Base-by-base conservation (phyloP, 2,113 vertebrate species). In the Atractosteus spatula region DNA sequence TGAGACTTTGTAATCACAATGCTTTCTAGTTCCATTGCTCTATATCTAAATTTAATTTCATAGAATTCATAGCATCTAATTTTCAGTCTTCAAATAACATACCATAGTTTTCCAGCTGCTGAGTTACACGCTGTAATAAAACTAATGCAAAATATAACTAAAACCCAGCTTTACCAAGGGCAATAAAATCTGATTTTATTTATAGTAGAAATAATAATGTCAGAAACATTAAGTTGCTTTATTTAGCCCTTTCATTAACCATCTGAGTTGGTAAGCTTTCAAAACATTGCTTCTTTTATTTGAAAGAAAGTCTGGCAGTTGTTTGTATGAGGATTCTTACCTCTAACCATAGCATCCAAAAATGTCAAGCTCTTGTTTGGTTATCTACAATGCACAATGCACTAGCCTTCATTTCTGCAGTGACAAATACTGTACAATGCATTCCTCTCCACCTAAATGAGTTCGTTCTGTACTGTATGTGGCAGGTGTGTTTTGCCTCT, bases 201-300 rank as follows among this genome's bases (percentile, higher is more conserved):
- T 59, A 42, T 70, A 44, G 55, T 42, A 55, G 3, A 47, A 41
- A 12, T 42, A 61, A 70, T 42, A 7, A 11, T 29, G n/a, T 17
- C 62, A 17, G 17, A 54, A 51, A 51, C 10, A 51, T 7, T 51
- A 51, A 51, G 10, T 5, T 51, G 5, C 47, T 10, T 10, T 51
- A 51, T 51, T 51, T 51, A 71, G 69, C 16, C 62, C 69, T 71
- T 71, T 71, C 62, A 47, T 71, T 14, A 71, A 62, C 44, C 59
- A 29, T 57, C 17, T 41, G 17, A 71, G 47, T 51, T 51, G 10
- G 5, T 51, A 42, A 57, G 17, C 47, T 14, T 59, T 62, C 44
- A 45, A 42, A 62, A 54, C 51, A 17, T 29, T 29, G 29, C 1
- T 29, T 29, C 29, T 29, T 29, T 29, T 47, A 41, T 13, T 42